Conservation (phyloP, 2,797 vertebrate genomes). For the Moxostoma hubbsi region DNA sequence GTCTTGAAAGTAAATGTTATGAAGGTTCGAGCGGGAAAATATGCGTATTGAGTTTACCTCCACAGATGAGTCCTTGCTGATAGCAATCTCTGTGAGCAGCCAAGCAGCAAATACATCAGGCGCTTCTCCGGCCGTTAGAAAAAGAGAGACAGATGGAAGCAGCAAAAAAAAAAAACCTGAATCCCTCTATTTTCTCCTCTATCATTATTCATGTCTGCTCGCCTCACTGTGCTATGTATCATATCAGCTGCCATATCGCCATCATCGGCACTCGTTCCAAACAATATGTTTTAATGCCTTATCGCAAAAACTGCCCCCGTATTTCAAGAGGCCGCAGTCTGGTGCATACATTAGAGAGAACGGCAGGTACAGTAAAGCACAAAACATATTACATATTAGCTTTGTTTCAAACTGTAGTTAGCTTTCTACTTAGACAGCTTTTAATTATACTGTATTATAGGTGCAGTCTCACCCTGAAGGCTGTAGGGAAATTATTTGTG, state of each 20-base stretch:
- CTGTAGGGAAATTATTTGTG: no score
- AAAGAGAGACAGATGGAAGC: conserved; percentile 58
- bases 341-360: conserved; percentile 61
- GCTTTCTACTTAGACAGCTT: background rate
- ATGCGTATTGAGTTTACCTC: conserved; percentile 62
- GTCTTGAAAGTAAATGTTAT: conserved; percentile 77
- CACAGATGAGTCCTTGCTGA: conserved; percentile 68
- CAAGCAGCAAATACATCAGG: conserved; percentile 82
- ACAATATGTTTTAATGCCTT: conserved; percentile 63
- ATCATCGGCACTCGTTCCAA: conserved; percentile 57
- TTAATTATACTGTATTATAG: background rate
- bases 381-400: conserved; percentile 60
- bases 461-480: background rate
- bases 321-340: conserved; percentile 40
- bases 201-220: conserved; percentile 61
- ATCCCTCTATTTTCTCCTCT: conserved; percentile 52
- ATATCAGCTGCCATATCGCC: conserved; percentile 56
- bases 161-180: conserved; percentile 68
- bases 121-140: conserved; percentile 72
- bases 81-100: conserved; percentile 80
- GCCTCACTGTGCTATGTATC: conserved; percentile 54
- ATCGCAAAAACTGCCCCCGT: conserved; percentile 40
- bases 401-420: background rate
- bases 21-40: conserved; percentile 56
- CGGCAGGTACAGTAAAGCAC: conserved; percentile 61